Conservation (phyloP, 2,888 invertebrate species). For the Thera obeliscata region DNA sequence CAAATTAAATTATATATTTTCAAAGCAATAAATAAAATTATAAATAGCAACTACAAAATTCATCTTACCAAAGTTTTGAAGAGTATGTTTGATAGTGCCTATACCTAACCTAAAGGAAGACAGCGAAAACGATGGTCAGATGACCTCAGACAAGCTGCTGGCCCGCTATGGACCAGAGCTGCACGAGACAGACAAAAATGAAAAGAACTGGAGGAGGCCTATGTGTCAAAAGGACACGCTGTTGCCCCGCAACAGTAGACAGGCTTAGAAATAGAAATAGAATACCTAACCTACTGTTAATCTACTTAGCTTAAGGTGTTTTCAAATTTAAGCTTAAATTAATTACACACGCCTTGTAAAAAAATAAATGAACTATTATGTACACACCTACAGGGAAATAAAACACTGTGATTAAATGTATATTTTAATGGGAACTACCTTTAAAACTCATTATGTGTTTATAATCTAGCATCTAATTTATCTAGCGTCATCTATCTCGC, state of each 20-base stretch:
- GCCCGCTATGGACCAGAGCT: too few relatives aligned
- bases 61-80: neutral
- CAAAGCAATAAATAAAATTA: constrained; percentile 16
- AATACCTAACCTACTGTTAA: too few relatives aligned
- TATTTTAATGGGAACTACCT: constrained; percentile 18
- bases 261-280: too few relatives aligned
- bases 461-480: constrained; percentile 15
- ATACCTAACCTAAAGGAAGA: too few relatives aligned
- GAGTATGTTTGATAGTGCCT: neutral
- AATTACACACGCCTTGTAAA: neutral
- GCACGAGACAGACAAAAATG: too few relatives aligned
- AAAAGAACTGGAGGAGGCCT: too few relatives aligned
- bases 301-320: neutral
- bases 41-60: constrained; percentile 9
- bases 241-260: too few relatives aligned
- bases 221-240: too few relatives aligned
- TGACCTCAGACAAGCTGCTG: too few relatives aligned
- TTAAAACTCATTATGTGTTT: neutral
- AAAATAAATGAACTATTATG: too few relatives aligned
- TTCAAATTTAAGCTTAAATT: neutral
- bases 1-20: neutral
- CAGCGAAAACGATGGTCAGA: too few relatives aligned
- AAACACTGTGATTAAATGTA: constrained; percentile 10
- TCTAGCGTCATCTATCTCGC: constrained; percentile 40
- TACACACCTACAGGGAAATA: constrained; percentile 1